Evolutionary conservation across 2,797 vertebrate species (phyloP), one percentile per base, ranked within the genome.

Genomic region (Lutjanus campechanus): DNA sequence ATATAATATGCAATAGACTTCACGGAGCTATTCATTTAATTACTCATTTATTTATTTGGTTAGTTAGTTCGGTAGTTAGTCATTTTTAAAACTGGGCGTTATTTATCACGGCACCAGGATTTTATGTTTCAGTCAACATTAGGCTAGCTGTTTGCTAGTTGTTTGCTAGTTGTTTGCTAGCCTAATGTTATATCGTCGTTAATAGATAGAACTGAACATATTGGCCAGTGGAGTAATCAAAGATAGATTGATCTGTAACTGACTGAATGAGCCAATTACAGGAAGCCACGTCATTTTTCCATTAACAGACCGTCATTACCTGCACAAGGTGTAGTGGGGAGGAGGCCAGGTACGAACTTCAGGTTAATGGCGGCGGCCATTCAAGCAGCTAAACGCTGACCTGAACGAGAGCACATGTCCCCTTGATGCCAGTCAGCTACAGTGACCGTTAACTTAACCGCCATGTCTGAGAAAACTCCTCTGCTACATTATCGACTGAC

Each of bases 391-490:
- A 7, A 13, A n/a, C 4, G 36, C 40, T 1, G 17, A 4, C 20
- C 7, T 3, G 0, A 6, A 3, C 0, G 13, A 25, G 40, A 11
- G 29, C 50, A 44, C n/a, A 0, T 19, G 1, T 60, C n/a, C 8
- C 43, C 55, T 20, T 50, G 9, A 41, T 11, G 25, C 17, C 4
- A 9, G 20, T 9, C 13, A 47, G 7, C 11, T 8, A 10, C 6
- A 9, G 17, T 22, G 2, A 47, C 9, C 40, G 3, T 0, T 3
- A 43, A 50, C 17, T 7, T 3, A 3, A 15, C n/a, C 0, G 8
- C 13, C 58, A 93, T 93, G 92, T 60, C 92, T 19, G 92, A 93
- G 59, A 91, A 84, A 29, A 8, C 89, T 29, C 91, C 90, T 3
- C 77, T 93, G 2, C 69, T 93, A 0, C 87, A 91, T 43, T 90